These are phyloP conservation scores for Cherax destructor DNA, from an alignment of 1,140 invertebrate species.

Conservation along the genomic window DNA sequence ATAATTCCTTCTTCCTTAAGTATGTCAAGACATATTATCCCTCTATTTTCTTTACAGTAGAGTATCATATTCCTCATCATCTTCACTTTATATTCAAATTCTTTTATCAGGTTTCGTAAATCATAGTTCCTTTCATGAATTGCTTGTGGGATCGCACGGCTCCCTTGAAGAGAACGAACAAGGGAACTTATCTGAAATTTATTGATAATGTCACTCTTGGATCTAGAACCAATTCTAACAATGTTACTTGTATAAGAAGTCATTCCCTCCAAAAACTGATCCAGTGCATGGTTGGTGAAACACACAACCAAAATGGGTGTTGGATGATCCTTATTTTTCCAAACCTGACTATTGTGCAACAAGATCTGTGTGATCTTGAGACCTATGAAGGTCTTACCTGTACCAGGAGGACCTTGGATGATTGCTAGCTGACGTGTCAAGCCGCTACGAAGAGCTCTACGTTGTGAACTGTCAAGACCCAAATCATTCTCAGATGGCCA, in stretches of 20 bases:
- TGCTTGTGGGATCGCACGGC: background rate
- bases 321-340: conserved; percentile 41
- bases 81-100: conserved; percentile 1
- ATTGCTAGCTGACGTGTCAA: conserved; percentile 79
- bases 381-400: conserved; percentile 87
- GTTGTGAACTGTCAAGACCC: conserved; percentile 75
- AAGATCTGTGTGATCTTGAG: conserved; percentile 81
- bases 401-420: conserved; percentile 87
- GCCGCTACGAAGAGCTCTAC: conserved; percentile 76
- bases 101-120: background rate
- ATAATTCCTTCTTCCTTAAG: background rate
- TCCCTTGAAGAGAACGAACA: background rate
- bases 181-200: conserved; percentile 60
- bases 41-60: background rate
- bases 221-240: conserved; percentile 85
- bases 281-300: conserved; percentile 91
- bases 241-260: conserved; percentile 76
- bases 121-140: background rate
- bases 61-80: background rate
- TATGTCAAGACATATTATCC: background rate
- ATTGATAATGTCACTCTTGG: conserved; percentile 79
- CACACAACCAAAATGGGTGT: conserved; percentile 86
- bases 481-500: conserved; percentile 48
- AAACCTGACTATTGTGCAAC: conserved; percentile 77
- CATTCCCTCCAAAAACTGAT: conserved; percentile 90